These are phyloP conservation scores for Virgularia gustaviana DNA, from an alignment of 92 coral and sea anemone genomes.

Conservation along the genomic window DNA sequence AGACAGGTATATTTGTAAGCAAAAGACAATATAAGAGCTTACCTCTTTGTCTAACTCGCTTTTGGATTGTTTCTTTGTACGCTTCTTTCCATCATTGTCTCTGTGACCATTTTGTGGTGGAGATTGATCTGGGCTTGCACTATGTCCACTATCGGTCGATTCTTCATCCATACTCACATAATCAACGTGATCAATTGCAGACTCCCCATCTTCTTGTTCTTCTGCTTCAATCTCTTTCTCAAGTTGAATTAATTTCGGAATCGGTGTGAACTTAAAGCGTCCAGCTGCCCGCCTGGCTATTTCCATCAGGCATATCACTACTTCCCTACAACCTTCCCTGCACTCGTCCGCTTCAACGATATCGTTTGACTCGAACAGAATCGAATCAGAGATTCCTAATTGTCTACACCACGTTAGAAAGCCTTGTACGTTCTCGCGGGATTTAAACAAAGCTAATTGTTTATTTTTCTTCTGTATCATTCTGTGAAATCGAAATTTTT, in stretches of 20 bases:
- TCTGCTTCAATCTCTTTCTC: slow-evolving; percentile 96
- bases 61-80: slow-evolving; percentile 61
- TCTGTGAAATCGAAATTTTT: slow-evolving; percentile 63
- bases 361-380: slow-evolving; percentile 95
- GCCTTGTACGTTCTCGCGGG: slow-evolving; percentile 91
- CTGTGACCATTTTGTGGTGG: slow-evolving; percentile 38
- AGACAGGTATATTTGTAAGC: no score
- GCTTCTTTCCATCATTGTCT: slow-evolving; percentile 41
- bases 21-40: slow-evolving; percentile 28
- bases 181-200: slow-evolving; percentile 43
- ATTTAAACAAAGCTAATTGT: slow-evolving; percentile 80
- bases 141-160: slow-evolving; percentile 10
- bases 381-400: slow-evolving; percentile 87
- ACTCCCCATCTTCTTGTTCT: slow-evolving; percentile 55
- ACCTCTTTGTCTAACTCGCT: slow-evolving; percentile 94
- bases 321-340: slow-evolving; percentile 90
- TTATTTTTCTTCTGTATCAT: slow-evolving; percentile 55
- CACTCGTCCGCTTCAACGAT: slow-evolving; percentile 94
- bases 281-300: slow-evolving; percentile 71
- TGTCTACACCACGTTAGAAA: slow-evolving; percentile 97
- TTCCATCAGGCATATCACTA: slow-evolving; percentile 95
- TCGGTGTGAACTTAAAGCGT: slow-evolving; percentile 64
- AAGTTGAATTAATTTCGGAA: slow-evolving; percentile 81
- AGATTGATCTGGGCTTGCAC: slow-evolving; percentile 45
- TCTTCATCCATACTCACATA: slow-evolving; percentile 27